Percentiles rank a stretch among this genome's conserved stretches.
Evolutionary conservation across 1,140 invertebrate genomes (phyloP).

Genomic region (Ericerus pela): DNA sequence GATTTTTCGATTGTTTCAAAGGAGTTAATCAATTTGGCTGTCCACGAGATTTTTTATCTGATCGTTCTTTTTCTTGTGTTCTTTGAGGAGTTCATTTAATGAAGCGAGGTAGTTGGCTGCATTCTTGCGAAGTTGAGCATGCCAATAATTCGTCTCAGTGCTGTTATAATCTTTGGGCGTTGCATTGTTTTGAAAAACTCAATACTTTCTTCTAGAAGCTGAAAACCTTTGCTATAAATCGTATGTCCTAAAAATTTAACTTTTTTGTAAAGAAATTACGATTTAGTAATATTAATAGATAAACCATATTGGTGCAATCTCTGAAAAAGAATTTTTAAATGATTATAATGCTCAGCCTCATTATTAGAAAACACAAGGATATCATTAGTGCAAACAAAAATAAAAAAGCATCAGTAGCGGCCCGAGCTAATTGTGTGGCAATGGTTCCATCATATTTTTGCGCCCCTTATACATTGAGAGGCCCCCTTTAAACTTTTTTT

Average conservation of each 20-base stretch:
- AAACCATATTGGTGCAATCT: constrained; percentile 1
- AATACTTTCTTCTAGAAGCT: neutral
- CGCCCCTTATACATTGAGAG: too few relatives aligned
- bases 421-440: too few relatives aligned
- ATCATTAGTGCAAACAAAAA: too few relatives aligned
- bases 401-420: too few relatives aligned
- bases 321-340: neutral
- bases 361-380: neutral
- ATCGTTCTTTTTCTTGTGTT: neutral
- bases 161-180: neutral
- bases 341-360: neutral
- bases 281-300: constrained; percentile 1
- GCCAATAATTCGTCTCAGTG: neutral
- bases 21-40: neutral
- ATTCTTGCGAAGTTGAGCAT: neutral
- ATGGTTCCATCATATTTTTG: too few relatives aligned
- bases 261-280: neutral
- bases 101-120: neutral
- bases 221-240: neutral
- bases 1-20: neutral
- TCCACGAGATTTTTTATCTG: neutral
- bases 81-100: neutral
- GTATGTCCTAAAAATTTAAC: neutral
- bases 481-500: too few relatives aligned
- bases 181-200: neutral